phyloP scores from a whole-genome alignment of 2,888 invertebrate species.

The Drosophila falleni region DNA sequence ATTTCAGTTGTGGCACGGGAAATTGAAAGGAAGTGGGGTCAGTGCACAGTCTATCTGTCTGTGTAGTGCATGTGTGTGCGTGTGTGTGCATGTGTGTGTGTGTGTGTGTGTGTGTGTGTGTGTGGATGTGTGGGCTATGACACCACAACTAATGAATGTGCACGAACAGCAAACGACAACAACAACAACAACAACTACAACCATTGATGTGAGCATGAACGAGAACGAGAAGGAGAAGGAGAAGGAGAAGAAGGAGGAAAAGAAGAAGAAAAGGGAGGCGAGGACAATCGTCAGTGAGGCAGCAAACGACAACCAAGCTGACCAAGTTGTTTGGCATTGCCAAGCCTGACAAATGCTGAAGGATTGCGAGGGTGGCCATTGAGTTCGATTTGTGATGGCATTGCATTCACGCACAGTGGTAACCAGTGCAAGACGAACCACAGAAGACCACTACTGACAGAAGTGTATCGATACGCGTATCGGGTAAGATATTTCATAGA shows the following conservation, averaged over 20 bases:
- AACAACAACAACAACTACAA: slow-evolving; percentile 7
- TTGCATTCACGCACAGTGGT: slow-evolving; percentile 12
- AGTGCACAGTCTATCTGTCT: slow-evolving; percentile 45
- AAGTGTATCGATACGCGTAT: too few species aligned
- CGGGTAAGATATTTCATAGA: too few species aligned
- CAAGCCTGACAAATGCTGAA: slow-evolving; percentile 58
- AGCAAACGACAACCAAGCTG: slow-evolving; percentile 56
- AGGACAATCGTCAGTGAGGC: slow-evolving; percentile 51
- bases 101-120: slow-evolving; percentile 2
- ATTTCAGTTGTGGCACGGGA: slow-evolving; percentile 49
- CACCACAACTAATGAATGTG: slow-evolving; percentile 65
- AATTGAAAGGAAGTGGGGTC: slow-evolving; percentile 65
- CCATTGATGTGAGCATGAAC: background rate
- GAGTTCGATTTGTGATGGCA: slow-evolving; percentile 23
- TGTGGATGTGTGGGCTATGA: slow-evolving; percentile 37
- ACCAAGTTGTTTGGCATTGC: slow-evolving; percentile 62
- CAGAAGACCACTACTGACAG: too few species aligned
- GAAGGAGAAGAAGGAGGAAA: background rate
- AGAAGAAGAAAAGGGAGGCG: background rate
- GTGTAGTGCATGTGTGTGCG: slow-evolving; percentile 3
- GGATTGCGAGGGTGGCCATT: slow-evolving; percentile 17
- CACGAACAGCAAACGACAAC: slow-evolving; percentile 43
- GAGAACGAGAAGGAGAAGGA: slow-evolving; percentile 7
- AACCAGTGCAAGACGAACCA: slow-evolving; percentile 1
- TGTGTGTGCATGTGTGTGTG: slow-evolving; percentile 3